These are phyloP conservation scores for Melanotaenia boesemani DNA, from an alignment of 2,797 vertebrate genomes.

Conservation along the genomic window DNA sequence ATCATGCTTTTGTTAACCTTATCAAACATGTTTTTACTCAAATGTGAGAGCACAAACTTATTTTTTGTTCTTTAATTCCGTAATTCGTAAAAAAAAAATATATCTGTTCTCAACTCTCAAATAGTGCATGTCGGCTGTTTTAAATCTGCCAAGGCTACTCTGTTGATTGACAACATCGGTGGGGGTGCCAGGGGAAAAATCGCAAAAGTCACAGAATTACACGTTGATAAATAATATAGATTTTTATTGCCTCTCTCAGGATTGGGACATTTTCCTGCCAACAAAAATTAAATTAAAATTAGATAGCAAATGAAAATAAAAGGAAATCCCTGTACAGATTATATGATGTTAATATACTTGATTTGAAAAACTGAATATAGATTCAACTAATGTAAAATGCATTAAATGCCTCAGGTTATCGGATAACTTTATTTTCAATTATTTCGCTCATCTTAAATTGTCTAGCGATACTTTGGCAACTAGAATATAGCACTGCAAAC, in stretches of 20 bases:
- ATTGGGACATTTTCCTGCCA: background rate
- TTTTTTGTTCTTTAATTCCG: background rate
- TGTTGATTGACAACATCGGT: slow-evolving; percentile 21
- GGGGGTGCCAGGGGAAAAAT: slow-evolving; percentile 29
- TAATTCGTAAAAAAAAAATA: background rate
- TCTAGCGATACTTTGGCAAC: background rate
- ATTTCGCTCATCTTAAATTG: background rate
- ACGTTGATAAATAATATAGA: background rate
- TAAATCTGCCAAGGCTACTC: background rate
- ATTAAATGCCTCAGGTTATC: background rate
- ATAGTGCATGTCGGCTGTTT: slow-evolving; percentile 30
- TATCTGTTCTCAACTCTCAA: slow-evolving; percentile 28
- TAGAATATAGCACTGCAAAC: background rate
- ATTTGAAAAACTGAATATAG: too few relatives aligned
- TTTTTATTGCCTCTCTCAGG: background rate
- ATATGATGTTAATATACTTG: too few relatives aligned
- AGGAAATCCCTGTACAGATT: too few relatives aligned
- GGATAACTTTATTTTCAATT: background rate
- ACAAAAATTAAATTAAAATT: too few relatives aligned
- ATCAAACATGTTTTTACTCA: slow-evolving; percentile 3
- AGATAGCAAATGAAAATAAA: too few relatives aligned
- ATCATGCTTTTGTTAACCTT: slow-evolving; percentile 55
- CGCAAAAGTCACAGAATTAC: background rate
- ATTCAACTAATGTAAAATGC: background rate
- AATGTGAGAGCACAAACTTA: background rate